phyloP scores from a whole-genome alignment of 2,113 vertebrate species.

The Rissa tridactyla region DNA sequence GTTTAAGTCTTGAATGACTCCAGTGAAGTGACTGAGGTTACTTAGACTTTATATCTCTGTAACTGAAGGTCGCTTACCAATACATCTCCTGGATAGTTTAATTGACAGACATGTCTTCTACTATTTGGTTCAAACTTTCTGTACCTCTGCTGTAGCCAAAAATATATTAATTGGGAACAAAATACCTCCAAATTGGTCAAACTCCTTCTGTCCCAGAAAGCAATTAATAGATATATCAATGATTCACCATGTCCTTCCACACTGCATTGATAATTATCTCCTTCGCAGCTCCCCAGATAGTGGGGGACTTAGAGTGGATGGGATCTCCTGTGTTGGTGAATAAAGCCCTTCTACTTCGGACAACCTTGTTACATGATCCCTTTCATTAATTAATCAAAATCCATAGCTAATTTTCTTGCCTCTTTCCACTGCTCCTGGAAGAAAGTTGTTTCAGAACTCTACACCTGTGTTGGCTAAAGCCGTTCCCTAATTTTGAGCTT shows the following conservation, averaged over 20 bases:
- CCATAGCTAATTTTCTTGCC: not conserved
- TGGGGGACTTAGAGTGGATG: not conserved
- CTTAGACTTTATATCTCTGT: not conserved
- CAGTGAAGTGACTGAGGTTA: slow-evolving; percentile 20
- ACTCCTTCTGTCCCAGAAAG: not conserved
- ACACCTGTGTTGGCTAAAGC: not conserved
- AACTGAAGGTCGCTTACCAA: not conserved
- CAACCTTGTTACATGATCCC: not conserved
- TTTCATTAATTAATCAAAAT: not conserved
- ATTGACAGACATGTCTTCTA: not conserved
- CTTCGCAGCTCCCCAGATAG: not conserved
- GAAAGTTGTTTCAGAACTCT: not conserved
- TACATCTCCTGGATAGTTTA: not conserved
- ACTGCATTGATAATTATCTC: not conserved
- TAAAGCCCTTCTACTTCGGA: not conserved
- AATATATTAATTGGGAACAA: slow-evolving; percentile 7
- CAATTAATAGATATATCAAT: not conserved
- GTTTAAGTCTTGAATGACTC: slow-evolving; percentile 4
- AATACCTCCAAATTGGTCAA: not conserved
- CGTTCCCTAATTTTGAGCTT: not conserved
- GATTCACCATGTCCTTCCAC: not conserved
- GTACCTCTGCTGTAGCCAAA: not conserved
- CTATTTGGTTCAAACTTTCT: slow-evolving; percentile 15
- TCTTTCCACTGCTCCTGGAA: not conserved
- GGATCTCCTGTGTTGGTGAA: not conserved